Percentiles rank a stretch among this genome's conserved stretches.
phyloP scores from a whole-genome alignment of 2,797 vertebrate species.

The Darevskia mixta region DNA sequence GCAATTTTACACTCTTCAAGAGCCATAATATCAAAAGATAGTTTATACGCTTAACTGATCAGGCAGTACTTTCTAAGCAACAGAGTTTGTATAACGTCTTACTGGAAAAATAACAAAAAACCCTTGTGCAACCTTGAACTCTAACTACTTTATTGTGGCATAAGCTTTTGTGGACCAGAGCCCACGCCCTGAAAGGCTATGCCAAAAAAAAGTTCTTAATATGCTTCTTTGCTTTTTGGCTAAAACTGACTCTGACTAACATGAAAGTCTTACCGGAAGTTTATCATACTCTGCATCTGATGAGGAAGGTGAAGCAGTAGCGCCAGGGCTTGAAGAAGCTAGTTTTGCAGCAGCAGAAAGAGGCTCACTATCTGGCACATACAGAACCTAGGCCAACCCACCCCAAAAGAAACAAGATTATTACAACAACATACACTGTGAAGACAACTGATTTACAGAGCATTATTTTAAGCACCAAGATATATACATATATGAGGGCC shows the following conservation, averaged over 20 bases:
- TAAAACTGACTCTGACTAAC: conserved; percentile 50
- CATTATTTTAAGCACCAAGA: not conserved
- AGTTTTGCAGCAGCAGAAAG: conserved; percentile 63
- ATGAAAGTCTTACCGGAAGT: conserved; percentile 75
- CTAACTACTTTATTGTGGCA: not conserved
- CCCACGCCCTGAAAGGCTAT: not conserved
- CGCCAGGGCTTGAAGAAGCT: conserved; percentile 72
- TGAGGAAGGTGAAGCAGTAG: conserved; percentile 80
- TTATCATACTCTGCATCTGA: conserved; percentile 86
- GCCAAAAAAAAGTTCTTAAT: not conserved
- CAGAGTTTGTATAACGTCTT: not conserved
- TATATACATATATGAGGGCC: too few relatives aligned
- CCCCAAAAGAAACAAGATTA: not conserved
- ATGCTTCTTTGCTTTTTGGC: not conserved
- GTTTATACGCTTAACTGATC: not conserved
- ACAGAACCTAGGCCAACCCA: conserved; percentile 76
- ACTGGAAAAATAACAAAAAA: not conserved
- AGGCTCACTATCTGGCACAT: conserved; percentile 78
- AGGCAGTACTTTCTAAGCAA: conserved; percentile 7
- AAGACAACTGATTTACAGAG: not conserved
- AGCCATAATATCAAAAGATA: not conserved
- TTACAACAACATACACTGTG: not conserved
- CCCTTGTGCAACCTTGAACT: not conserved
- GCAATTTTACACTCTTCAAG: not conserved
- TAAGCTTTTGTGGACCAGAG: not conserved